phyloP scores from a whole-genome alignment of 1,140 invertebrate species.

The Scaptomyza hsui region DNA sequence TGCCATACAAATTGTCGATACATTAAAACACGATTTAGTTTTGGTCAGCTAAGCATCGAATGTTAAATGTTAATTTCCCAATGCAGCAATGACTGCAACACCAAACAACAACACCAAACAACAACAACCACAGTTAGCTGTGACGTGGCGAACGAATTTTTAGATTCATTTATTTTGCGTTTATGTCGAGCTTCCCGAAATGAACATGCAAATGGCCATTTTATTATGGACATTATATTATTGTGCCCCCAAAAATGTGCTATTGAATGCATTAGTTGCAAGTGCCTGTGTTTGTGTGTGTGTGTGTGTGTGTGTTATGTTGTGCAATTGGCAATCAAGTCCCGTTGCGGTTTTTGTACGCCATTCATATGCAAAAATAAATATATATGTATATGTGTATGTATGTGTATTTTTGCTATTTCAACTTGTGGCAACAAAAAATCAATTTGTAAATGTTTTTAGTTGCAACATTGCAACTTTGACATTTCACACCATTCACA shows the following conservation, averaged over 20 bases:
- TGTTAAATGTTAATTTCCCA: slow-evolving; percentile 59
- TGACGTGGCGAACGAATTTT: slow-evolving; percentile 43
- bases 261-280: slow-evolving; percentile 67
- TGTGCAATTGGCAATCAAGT: slow-evolving; percentile 36
- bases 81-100: slow-evolving; percentile 26
- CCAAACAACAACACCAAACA: neutral
- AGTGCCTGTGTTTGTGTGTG: slow-evolving; percentile 15
- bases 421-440: slow-evolving; percentile 57
- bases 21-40: slow-evolving; percentile 38
- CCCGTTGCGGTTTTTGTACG: slow-evolving; percentile 60
- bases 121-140: slow-evolving; percentile 11
- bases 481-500: slow-evolving; percentile 69
- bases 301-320: slow-evolving; percentile 24
- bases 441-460: slow-evolving; percentile 81
- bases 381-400: slow-evolving; percentile 16
- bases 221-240: slow-evolving; percentile 76
- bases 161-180: slow-evolving; percentile 49
- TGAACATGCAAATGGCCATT: slow-evolving; percentile 72
- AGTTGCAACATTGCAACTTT: slow-evolving; percentile 56
- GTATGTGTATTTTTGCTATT: slow-evolving; percentile 15
- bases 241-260: slow-evolving; percentile 59
- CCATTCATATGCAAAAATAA: slow-evolving; percentile 57
- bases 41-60: slow-evolving; percentile 48
- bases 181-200: slow-evolving; percentile 40
- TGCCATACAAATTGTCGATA: slow-evolving; percentile 17